Evolutionary conservation across 2,797 vertebrate genomes (phyloP).

Genomic region (Margarornis squamiger): DNA sequence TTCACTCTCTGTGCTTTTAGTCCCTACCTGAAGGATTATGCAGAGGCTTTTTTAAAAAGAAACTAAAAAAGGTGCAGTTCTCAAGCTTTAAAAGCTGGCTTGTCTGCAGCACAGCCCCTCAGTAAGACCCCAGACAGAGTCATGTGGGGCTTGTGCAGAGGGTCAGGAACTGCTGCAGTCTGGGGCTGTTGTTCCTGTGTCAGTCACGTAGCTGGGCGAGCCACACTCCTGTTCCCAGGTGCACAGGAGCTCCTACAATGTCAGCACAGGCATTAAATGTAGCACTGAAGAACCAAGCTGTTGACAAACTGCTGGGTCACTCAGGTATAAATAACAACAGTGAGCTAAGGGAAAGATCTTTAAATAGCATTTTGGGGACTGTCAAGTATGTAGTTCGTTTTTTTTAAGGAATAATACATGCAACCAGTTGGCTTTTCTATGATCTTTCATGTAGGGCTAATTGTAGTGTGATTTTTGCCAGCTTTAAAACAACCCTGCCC

Average conservation of each 20-base stretch:
- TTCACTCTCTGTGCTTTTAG: not conserved
- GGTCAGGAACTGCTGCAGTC: not conserved
- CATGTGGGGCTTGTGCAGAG: not conserved
- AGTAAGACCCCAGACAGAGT: too few species aligned
- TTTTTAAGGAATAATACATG: not conserved
- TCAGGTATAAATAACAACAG: not conserved
- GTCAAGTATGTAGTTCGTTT: not conserved
- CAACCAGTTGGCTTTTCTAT: not conserved
- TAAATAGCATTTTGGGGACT: not conserved
- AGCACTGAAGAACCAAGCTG: not conserved
- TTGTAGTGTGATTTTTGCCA: not conserved
- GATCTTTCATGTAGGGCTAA: not conserved
- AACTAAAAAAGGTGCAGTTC: not conserved
- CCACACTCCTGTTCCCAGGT: not conserved
- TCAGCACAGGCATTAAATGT: accelerated
- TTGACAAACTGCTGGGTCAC: not conserved
- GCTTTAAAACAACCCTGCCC: not conserved
- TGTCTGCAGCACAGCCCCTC: too few species aligned
- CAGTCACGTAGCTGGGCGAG: not conserved
- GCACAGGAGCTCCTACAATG: not conserved
- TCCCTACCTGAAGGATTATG: not conserved
- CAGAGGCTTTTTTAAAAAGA: not conserved
- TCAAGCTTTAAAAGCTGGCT: not conserved
- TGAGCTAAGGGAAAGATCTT: not conserved
- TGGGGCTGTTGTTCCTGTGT: not conserved